Conservation (phyloP, 1,140 invertebrate genomes). For the Aphelenchoides fujianensis region DNA sequence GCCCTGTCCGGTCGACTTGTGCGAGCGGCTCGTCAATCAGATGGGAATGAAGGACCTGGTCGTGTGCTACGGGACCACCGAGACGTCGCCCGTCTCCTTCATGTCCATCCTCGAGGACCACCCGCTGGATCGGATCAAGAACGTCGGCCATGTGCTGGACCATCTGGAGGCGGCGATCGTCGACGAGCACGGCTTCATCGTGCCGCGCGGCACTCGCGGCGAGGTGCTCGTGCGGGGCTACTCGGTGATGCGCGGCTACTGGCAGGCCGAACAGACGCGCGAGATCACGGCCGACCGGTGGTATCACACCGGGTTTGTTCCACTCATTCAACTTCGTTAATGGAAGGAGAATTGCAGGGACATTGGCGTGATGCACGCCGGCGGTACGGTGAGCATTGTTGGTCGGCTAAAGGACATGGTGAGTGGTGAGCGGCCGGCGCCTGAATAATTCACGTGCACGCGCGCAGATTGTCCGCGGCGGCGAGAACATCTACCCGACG, state of each 20-base stretch:
- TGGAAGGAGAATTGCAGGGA: conserved; percentile 68
- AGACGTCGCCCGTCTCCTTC: conserved; percentile 72
- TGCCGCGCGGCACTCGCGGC: conserved; percentile 75
- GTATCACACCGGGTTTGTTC: conserved; percentile 80
- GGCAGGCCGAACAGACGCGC: conserved; percentile 75
- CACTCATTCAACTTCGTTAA: neutral
- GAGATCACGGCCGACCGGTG: conserved; percentile 73
- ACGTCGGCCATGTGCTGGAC: conserved; percentile 75
- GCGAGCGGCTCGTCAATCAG: conserved; percentile 54
- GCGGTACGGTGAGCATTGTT: conserved; percentile 77
- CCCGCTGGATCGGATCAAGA: conserved; percentile 70
- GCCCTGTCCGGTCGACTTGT: conserved; percentile 72
- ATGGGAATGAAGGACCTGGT: conserved; percentile 63
- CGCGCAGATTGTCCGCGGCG: conserved; percentile 84
- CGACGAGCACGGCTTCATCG: conserved; percentile 71
- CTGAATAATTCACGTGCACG: too few relatives aligned
- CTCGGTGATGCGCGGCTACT: conserved; percentile 79
- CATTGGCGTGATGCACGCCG: conserved; percentile 72
- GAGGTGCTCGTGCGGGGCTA: conserved; percentile 82
- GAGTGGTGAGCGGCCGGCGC: too few relatives aligned
- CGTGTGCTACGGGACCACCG: conserved; percentile 83
- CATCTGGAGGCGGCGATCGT: conserved; percentile 78
- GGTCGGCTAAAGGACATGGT: conserved; percentile 83
- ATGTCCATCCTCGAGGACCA: conserved; percentile 68
- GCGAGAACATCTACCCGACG: conserved; percentile 77